These are phyloP conservation scores for Recurvirostra avosetta DNA, from an alignment of 2,113 vertebrate genomes.

Conservation along the genomic window DNA sequence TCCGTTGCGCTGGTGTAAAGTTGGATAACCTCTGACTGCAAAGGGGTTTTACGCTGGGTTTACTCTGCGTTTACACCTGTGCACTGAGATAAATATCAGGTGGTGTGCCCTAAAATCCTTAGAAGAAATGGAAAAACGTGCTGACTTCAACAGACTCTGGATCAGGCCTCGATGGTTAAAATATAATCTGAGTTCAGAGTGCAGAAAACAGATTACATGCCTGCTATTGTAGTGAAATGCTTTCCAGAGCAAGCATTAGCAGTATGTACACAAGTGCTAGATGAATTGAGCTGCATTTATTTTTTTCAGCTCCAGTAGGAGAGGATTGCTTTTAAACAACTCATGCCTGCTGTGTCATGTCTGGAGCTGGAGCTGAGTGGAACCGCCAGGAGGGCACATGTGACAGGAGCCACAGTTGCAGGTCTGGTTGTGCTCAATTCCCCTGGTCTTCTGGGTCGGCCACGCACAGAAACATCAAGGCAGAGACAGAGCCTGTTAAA, in stretches of 20 bases:
- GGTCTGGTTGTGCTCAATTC: slow-evolving; percentile 13
- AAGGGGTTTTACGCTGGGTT: not conserved
- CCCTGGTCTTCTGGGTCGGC: not conserved
- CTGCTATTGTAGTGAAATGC: slow-evolving; percentile 9
- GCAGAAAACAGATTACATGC: slow-evolving; percentile 41
- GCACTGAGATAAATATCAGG: not conserved
- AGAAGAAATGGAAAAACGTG: not conserved
- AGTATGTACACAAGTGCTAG: slow-evolving; percentile 21
- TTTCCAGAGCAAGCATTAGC: slow-evolving; percentile 34
- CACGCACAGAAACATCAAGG: not conserved
- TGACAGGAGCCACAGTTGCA: not conserved
- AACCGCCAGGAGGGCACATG: not conserved
- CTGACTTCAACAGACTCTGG: not conserved
- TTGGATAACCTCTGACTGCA: not conserved
- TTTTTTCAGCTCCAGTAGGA: slow-evolving; percentile 19
- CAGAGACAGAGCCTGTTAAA: not conserved
- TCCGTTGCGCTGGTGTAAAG: not conserved
- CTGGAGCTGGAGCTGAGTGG: not conserved
- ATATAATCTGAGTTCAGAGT: slow-evolving; percentile 41
- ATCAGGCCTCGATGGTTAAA: slow-evolving; percentile 8
- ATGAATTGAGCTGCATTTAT: slow-evolving; percentile 37
- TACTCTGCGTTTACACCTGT: not conserved
- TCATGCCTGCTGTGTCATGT: not conserved
- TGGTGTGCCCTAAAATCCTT: not conserved
- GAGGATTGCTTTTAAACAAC: slow-evolving; percentile 12